Evolutionary conservation across 2,113 vertebrate genomes (phyloP), one percentile per base, ranked within the genome.

Genomic region (Pleuronectes platessa): DNA sequence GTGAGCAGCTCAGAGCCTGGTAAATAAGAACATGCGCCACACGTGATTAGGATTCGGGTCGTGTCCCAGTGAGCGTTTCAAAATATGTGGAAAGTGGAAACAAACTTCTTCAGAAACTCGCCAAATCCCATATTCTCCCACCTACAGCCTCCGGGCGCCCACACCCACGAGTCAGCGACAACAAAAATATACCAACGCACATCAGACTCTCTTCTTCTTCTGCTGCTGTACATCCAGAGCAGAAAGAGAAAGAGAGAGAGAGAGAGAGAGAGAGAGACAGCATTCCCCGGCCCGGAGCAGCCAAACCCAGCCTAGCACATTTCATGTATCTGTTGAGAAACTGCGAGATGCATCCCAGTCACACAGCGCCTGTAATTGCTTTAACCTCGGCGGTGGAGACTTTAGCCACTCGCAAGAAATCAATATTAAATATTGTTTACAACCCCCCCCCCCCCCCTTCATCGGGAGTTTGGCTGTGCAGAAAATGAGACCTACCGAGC

Each of bases 381-480:
- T 83, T 68, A 80, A 63, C 37, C 35, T 88, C 73, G 78, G 61
- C 45, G 8, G 51, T n/a, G 8, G 35, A 53, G 75, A 75, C 86
- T 60, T 53, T 11, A 79, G 66, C 66, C 15, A 63, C 71, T 87
- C 37, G 31, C 40, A 81, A 72, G 45, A 89, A 31, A 87, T 88
- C 84, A 88, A 86, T 86, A 87, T 66, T 79, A 66, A 81, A 83
- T 59, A 79, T 78, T 84, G 81, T 89, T 85, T 76, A 82, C 84
- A 80, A 66, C 58, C 58, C 42, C 13, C 0, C 17, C 1, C 54
- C 54, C 12, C 23, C 21, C n/a, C 21, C 56, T 31, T 68, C 21
- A 12, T 37, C 3, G 24, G 51, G 20, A 51, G 49, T 53, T 78
- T 67, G 24, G 40, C 61, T 31, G 23, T 24, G 70, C 63, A 65